Evolutionary conservation across 2,888 invertebrate genomes (phyloP).

Genomic region (Scaeva pyrastri): DNA sequence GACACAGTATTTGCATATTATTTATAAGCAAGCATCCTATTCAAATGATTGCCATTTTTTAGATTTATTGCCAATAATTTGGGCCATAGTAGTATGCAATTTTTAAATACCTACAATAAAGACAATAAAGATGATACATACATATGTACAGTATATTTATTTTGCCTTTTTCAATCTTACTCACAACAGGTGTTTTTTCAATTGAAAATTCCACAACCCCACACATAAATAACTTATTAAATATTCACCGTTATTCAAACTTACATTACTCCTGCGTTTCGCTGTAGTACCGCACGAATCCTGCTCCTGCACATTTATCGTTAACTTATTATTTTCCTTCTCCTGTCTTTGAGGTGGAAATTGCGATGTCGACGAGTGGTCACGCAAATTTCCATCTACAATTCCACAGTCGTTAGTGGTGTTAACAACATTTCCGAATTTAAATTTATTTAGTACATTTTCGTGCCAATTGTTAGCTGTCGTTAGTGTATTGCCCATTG

Average conservation of each 20-base stretch:
- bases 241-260: slow-evolving; percentile 20
- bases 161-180: not conserved
- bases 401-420: slow-evolving; percentile 25
- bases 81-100: no score
- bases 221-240: not conserved
- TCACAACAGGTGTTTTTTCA: slow-evolving; percentile 6
- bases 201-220: not conserved
- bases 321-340: slow-evolving; percentile 42
- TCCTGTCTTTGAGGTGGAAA: slow-evolving; percentile 1
- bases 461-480: slow-evolving; percentile 69
- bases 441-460: slow-evolving; percentile 67
- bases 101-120: no score
- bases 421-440: slow-evolving; percentile 54
- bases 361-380: slow-evolving; percentile 22
- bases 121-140: no score
- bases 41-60: slow-evolving; percentile 1
- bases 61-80: slow-evolving; percentile 9
- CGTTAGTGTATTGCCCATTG: slow-evolving; percentile 69
- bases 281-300: not conserved
- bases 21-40: not conserved
- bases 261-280: slow-evolving; percentile 45
- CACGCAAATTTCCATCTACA: slow-evolving; percentile 33
- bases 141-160: not conserved
- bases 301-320: slow-evolving; percentile 8
- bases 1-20: slow-evolving; percentile 1